phyloP scores from a whole-genome alignment of 1,140 invertebrate species.

The Caenorhabditis remanei region DNA sequence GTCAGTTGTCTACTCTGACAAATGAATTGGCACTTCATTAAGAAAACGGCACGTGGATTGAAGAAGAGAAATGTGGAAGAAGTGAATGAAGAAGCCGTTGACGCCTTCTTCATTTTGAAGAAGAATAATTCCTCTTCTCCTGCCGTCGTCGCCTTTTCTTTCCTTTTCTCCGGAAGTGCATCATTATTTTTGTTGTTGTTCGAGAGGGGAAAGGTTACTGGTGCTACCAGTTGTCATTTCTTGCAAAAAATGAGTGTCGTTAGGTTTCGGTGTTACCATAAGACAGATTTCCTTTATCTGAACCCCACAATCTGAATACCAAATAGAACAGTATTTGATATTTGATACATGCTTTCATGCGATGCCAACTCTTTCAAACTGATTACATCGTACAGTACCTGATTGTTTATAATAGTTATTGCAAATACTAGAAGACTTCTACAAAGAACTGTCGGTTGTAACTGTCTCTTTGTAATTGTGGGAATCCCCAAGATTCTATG shows the following conservation, averaged over 20 bases:
- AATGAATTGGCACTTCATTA: slow-evolving; percentile 48
- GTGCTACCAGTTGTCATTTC: not conserved
- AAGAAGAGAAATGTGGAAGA: not conserved
- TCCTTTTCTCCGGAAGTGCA: slow-evolving; percentile 15
- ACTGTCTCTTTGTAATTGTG: too few relatives aligned
- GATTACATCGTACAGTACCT: too few relatives aligned
- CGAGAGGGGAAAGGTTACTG: not conserved
- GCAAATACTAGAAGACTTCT: too few relatives aligned
- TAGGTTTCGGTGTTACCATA: too few relatives aligned
- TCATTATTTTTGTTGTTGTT: slow-evolving; percentile 43
- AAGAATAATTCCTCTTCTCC: not conserved
- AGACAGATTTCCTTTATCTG: too few relatives aligned
- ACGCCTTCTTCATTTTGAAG: not conserved
- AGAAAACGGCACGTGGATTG: not conserved
- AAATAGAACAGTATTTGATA: too few relatives aligned
- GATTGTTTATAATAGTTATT: too few relatives aligned
- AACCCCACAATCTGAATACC: too few relatives aligned
- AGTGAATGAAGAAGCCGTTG: not conserved
- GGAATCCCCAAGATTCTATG: too few relatives aligned
- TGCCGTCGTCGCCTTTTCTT: not conserved
- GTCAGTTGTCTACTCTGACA: not conserved
- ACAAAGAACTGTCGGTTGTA: too few relatives aligned
- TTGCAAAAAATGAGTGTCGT: not conserved
- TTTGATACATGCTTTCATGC: too few relatives aligned
- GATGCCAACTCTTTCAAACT: too few relatives aligned